Evolutionary conservation across 2,113 vertebrate species (phyloP), one percentile per base, ranked within the genome.

Genomic region (Podocnemis expansa): DNA sequence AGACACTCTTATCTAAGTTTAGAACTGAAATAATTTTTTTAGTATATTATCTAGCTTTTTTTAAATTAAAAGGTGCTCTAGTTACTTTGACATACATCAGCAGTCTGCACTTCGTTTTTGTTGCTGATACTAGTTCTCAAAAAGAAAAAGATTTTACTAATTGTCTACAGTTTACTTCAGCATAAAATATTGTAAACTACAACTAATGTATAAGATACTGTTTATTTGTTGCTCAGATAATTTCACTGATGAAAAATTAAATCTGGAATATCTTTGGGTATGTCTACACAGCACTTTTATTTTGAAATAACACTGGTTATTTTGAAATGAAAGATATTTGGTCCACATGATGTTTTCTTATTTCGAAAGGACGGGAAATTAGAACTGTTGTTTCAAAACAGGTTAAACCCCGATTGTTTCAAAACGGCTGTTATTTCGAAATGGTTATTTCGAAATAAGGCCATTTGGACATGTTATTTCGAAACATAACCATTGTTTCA

Each of bases 201-300:
- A 70, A 67, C 38, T n/a, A 67, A 70, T 38, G 9, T 76, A 45
- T 12, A 82, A 29, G 25, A 41, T 43, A 58, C 43, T 56, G 55
- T 56, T 82, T 43, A 43, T 82, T 55, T 89, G 29, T 34, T 85
- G 43, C 86, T 85, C 55, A 87, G 41, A 47, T 58, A 55, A 60
- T 47, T 4, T 47, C 70, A 55, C 82, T 0, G 0, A 3, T 89
- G 51, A 58, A 47, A 29, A 0, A 45, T 24, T 73, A 4, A 2
- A 27, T 51, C 47, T 93, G 24, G 5, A 17, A 2, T 56, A n/a
- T n/a, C 63, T 55, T n/a, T n/a, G n/a, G n/a, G n/a, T n/a, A n/a
- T n/a, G n/a, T n/a, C n/a, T n/a, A n/a, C n/a, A n/a, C n/a, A n/a
- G n/a, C n/a, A n/a, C n/a, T n/a, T n/a, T n/a, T n/a, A n/a, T n/a